Evolutionary conservation across 2,113 vertebrate genomes (phyloP).

Genomic region (Carettochelys insculpta): DNA sequence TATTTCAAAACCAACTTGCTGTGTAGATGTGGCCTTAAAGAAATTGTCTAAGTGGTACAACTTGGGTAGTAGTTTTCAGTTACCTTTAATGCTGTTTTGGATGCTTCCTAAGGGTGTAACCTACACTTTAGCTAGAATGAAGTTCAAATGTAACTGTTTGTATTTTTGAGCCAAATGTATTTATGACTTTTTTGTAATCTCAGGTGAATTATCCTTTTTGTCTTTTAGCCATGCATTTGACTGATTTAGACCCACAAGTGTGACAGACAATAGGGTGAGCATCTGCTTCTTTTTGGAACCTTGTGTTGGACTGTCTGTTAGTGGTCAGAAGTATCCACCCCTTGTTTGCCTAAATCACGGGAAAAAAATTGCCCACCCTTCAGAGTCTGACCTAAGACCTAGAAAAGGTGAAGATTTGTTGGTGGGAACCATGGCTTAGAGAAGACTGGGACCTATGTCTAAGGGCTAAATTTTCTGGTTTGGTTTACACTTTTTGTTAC

Average conservation of each 20-base stretch:
- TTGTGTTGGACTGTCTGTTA: too few relatives aligned
- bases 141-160: background rate
- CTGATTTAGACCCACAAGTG: background rate
- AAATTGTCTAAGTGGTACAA: background rate
- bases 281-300: too few relatives aligned
- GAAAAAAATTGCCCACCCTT: too few relatives aligned
- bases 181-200: background rate
- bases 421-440: too few relatives aligned
- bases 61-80: background rate
- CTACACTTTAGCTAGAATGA: too few relatives aligned
- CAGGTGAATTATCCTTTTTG: background rate
- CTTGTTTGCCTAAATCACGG: too few relatives aligned
- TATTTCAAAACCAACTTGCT: too few relatives aligned
- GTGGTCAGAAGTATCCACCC: too few relatives aligned
- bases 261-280: background rate
- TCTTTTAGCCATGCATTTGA: background rate
- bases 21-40: too few relatives aligned
- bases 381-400: too few relatives aligned
- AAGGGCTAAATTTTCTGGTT: background rate
- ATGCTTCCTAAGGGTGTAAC: background rate
- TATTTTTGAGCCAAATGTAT: background rate
- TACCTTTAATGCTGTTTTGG: background rate
- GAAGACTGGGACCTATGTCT: background rate
- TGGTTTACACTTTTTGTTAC: background rate
- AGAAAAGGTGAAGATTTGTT: background rate